Base-by-base conservation (phyloP, 1,140 invertebrate species). In the Hypothenemus hampei region DNA sequence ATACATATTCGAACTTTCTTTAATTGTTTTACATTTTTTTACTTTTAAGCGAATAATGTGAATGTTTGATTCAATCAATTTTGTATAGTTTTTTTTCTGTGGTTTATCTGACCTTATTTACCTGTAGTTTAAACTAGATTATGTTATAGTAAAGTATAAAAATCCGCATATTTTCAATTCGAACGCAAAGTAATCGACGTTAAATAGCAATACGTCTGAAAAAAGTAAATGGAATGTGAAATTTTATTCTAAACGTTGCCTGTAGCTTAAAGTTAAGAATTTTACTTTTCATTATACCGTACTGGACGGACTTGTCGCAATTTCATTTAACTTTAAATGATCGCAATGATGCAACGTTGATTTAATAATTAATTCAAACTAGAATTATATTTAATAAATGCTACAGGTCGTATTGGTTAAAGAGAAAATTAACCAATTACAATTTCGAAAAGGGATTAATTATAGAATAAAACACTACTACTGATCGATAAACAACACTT, bases 201-300 rank as follows among this genome's bases (percentile, higher is more conserved):
- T 39, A 20, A 49, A 47, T 22, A 20, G 11, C 39, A 21, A 20
- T 35, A 24, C 16, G 21, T 21, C 45, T 33, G 31, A 49, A 49
- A 49, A 49, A 49, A 49, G 35, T 40, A 49, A 49, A 26, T 20
- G 47, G 47, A 49, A 49, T 49, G 47, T 49, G 47, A 49, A 49
- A 49, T 49, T 49, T 39, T 49, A 49, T 49, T 49, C 35, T 49
- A 39, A 49, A 36, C 13, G 33, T 35, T 18, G 33, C 41, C 41
- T 20, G 11, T n/a, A 39, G 47, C 35, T 49, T 39, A 39, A 23
- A 39, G 35, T 36, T n/a, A n/a, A 18, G 15, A 37, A 39, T 49
- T 49, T 49, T 36, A 49, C 47, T 49, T 49, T 49, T 49, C 40
- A 39, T 49, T 39, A 39, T 49, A 39, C n/a, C 19, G 13, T 16